Conservation (phyloP, 2,113 vertebrate genomes). For the Nicator chloris region DNA sequence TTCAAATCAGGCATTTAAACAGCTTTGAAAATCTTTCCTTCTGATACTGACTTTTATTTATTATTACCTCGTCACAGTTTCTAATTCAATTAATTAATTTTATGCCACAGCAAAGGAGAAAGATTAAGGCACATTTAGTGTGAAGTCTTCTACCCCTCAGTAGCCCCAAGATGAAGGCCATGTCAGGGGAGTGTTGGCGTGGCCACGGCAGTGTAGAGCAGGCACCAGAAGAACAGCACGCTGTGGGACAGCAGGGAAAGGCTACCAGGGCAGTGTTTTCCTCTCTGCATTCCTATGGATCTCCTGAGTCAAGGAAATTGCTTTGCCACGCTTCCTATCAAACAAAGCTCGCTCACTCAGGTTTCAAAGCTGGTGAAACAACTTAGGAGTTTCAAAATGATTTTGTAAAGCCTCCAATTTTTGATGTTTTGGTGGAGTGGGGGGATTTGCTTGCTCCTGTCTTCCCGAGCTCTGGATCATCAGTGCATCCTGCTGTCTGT, state of each 20-base stretch:
- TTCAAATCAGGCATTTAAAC: neutral
- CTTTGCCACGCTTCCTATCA: neutral
- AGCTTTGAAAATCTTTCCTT: neutral
- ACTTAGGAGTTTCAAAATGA: neutral
- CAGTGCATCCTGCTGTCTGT: neutral
- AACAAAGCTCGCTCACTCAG: neutral
- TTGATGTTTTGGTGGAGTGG: neutral
- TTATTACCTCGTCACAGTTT: neutral
- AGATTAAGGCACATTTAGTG: neutral
- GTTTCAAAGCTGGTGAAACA: neutral
- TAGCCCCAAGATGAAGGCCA: neutral
- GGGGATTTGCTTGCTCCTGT: neutral
- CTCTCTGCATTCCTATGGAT: neutral
- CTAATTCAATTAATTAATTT: constrained; percentile 16
- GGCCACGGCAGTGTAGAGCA: neutral
- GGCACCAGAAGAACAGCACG: neutral
- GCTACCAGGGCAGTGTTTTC: neutral
- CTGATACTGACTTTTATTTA: neutral
- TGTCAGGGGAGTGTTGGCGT: neutral
- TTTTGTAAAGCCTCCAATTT: neutral
- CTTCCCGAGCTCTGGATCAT: rapidly evolving
- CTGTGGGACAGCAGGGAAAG: neutral
- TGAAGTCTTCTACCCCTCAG: neutral
- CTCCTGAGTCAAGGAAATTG: neutral
- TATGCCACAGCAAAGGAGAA: neutral